Percentiles rank a stretch among this genome's conserved stretches.
phyloP scores from a whole-genome alignment of 2,797 vertebrate species.

The Liparis tanakae region DNA sequence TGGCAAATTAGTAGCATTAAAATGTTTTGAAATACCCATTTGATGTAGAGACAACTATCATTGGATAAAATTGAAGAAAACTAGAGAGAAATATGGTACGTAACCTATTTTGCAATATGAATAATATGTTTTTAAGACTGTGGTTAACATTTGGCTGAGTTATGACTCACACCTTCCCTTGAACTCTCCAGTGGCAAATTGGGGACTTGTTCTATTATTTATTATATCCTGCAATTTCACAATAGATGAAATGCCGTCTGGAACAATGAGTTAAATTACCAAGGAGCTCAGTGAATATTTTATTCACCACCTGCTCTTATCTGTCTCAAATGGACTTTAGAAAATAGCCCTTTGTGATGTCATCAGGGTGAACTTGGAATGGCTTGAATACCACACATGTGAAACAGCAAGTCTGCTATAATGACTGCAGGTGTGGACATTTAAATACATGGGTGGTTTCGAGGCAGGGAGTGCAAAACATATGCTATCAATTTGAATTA shows the following conservation, averaged over 20 bases:
- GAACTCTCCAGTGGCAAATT: not conserved
- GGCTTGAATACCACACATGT: not conserved
- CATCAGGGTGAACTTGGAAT: not conserved
- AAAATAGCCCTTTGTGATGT: conserved; percentile 1
- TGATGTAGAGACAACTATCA: too few species aligned
- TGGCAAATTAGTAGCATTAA: not conserved
- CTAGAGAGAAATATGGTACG: too few species aligned
- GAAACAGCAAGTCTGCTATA: not conserved
- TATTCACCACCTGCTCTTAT: not conserved
- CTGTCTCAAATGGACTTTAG: not conserved
- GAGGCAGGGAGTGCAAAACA: too few species aligned
- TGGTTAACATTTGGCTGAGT: too few species aligned
- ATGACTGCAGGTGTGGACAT: not conserved
- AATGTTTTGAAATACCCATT: too few species aligned
- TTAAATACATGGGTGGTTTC: not conserved
- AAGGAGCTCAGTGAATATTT: not conserved
- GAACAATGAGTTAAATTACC: conserved; percentile 7
- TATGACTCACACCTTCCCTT: too few species aligned
- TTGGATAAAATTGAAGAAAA: too few species aligned
- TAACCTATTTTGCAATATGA: too few species aligned
- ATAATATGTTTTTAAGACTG: too few species aligned
- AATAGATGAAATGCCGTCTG: not conserved
- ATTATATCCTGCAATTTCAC: not conserved
- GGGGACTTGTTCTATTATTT: not conserved
- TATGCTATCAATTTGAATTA: not conserved